These are phyloP conservation scores for Caenorhabditis wallacei DNA, from an alignment of 2,888 invertebrate species.

Conservation along the genomic window DNA sequence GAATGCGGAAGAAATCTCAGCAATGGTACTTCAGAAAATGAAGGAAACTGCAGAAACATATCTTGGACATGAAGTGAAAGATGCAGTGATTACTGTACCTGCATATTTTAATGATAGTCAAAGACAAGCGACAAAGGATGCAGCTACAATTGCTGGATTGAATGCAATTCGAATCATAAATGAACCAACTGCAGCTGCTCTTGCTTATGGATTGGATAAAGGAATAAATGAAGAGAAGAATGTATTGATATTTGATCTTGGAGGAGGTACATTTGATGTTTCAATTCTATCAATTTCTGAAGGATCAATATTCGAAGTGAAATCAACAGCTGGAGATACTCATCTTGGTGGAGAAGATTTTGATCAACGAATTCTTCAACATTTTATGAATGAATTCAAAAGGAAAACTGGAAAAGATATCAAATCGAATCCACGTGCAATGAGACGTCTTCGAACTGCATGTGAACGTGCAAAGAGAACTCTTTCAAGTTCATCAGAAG, in stretches of 20 bases:
- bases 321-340: conserved; percentile 89
- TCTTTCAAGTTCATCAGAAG: conserved; percentile 86
- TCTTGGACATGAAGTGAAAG: conserved; percentile 75
- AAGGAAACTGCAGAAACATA: conserved; percentile 84
- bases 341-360: conserved; percentile 79
- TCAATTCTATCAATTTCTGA: conserved; percentile 75
- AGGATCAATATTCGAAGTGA: conserved; percentile 73
- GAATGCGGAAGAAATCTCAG: conserved; percentile 78
- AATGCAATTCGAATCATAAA: conserved; percentile 85
- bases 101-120: conserved; percentile 89
- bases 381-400: conserved; percentile 84
- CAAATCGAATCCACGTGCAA: conserved; percentile 91
- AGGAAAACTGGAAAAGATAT: conserved; percentile 90
- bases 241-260: conserved; percentile 82
- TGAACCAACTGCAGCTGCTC: conserved; percentile 87
- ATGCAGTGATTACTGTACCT: conserved; percentile 93
- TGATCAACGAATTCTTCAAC: conserved; percentile 83
- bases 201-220: conserved; percentile 89
- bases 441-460: conserved; percentile 93
- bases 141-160: conserved; percentile 84
- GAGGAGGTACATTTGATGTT: conserved; percentile 86
- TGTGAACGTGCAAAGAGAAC: conserved; percentile 88
- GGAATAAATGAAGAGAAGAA: conserved; percentile 75
- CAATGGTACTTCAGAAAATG: conserved; percentile 82
- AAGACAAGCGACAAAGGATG: conserved; percentile 87